Conservation (phyloP, 2,888 invertebrate genomes). For the Andrena praecox region DNA sequence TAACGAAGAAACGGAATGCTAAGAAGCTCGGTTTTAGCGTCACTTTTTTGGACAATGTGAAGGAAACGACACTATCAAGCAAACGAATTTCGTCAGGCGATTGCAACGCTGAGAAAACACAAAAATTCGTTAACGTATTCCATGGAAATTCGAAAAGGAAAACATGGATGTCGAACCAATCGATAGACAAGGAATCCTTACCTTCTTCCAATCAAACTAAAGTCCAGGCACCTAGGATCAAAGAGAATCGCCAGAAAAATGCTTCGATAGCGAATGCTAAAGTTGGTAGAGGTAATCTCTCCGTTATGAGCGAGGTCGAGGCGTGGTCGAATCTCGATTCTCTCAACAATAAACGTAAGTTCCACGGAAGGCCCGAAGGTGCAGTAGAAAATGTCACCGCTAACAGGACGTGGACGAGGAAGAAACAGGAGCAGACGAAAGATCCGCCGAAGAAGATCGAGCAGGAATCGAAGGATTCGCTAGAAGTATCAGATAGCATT, state of each 20-base stretch:
- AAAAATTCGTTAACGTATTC: background rate
- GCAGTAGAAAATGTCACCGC: background rate
- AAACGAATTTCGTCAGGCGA: background rate
- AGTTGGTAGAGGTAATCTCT: conserved; percentile 24
- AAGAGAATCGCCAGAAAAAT: conserved; percentile 1
- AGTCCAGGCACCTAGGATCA: background rate
- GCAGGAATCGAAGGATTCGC: background rate
- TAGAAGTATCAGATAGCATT: conserved; percentile 12
- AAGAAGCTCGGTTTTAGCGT: conserved; percentile 52
- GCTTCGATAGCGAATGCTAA: background rate
- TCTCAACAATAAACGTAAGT: background rate
- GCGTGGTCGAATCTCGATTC: conserved; percentile 54
- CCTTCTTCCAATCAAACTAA: background rate
- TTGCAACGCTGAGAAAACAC: background rate
- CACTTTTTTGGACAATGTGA: conserved; percentile 49
- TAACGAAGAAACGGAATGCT: conserved; percentile 10
- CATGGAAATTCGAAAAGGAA: background rate
- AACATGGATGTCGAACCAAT: too few relatives aligned
- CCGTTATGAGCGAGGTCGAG: conserved; percentile 50
- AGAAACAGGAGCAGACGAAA: background rate
- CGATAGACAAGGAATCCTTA: background rate
- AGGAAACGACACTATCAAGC: background rate
- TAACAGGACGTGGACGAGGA: background rate
- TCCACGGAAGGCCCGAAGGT: background rate
- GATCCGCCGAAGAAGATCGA: background rate